Evolutionary conservation across 2,888 invertebrate species (phyloP).

Genomic region (Tachina grossa): DNA sequence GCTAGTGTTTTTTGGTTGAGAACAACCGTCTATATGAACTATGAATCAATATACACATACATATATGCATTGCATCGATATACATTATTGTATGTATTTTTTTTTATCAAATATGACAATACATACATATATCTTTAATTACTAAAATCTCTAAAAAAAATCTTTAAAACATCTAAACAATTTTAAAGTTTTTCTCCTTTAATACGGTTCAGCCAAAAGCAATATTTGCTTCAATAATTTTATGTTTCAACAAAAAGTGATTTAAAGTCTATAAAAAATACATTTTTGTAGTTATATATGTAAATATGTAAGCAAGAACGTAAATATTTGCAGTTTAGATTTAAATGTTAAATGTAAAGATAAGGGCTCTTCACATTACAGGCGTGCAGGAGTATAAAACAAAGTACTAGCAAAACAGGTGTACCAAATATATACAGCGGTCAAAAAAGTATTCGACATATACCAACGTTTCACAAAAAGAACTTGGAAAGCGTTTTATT

Average conservation of each 20-base stretch:
- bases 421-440: no score
- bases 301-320: background rate
- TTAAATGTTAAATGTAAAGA: conserved; percentile 71
- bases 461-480: no score
- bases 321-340: conserved; percentile 3
- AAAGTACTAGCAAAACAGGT: no score
- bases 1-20: no score
- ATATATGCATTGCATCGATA: no score
- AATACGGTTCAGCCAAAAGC: conserved; percentile 3
- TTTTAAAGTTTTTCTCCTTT: background rate
- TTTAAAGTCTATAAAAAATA: conserved; percentile 27
- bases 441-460: no score
- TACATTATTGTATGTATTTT: no score
- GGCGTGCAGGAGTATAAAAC: background rate
- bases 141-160: background rate
- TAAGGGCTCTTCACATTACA: conserved; percentile 50
- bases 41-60: no score
- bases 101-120: no score
- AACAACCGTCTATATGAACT: no score
- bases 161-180: conserved; percentile 15
- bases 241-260: conserved; percentile 2
- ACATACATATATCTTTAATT: background rate
- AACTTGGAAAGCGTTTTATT: no score
- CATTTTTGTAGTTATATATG: background rate
- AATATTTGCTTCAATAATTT: conserved; percentile 14